A percentile compares a stretch with the other conserved stretches of the same genome.
Evolutionary conservation across 2,113 vertebrate genomes (phyloP).

Genomic region (Notothenia coriiceps): DNA sequence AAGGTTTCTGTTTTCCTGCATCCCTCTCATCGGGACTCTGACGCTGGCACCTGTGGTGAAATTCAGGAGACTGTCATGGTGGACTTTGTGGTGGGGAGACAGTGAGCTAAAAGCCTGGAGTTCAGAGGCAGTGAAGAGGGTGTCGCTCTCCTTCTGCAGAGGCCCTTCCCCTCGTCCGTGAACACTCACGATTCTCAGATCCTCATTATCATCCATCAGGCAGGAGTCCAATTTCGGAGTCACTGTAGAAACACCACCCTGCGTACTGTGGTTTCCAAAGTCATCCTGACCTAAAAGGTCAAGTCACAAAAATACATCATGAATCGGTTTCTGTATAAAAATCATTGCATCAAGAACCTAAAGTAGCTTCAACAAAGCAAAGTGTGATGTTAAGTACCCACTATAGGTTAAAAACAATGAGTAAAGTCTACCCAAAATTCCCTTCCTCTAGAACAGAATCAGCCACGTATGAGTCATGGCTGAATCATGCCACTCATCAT

Average conservation of each 20-base stretch:
- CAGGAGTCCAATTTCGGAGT: conserved; percentile 40
- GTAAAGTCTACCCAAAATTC: background rate
- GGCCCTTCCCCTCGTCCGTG: conserved; percentile 64
- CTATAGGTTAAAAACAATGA: background rate
- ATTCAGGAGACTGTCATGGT: conserved; percentile 48
- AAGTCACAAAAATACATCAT: background rate
- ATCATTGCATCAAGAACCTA: background rate
- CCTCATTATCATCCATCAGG: conserved; percentile 12
- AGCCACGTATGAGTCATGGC: background rate
- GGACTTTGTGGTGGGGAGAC: conserved; percentile 50
- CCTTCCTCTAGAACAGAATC: background rate
- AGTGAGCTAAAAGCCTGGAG: conserved; percentile 70
- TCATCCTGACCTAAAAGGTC: conserved; percentile 51
- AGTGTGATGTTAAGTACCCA: background rate
- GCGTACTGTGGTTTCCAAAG: conserved; percentile 29
- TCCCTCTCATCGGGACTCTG: conserved; percentile 21
- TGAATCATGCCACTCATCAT: background rate
- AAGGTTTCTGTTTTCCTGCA: conserved; percentile 55
- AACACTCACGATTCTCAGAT: conserved; percentile 72
- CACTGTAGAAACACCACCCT: conserved; percentile 22
- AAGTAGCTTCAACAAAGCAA: background rate
- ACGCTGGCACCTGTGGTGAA: conserved; percentile 23
- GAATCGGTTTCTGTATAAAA: background rate
- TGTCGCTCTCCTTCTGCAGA: conserved; percentile 56
- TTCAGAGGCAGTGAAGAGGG: conserved; percentile 65